Evolutionary conservation across 64 coral and sea anemone genomes (phyloP).

Genomic region (Astreopora myriophthalma): DNA sequence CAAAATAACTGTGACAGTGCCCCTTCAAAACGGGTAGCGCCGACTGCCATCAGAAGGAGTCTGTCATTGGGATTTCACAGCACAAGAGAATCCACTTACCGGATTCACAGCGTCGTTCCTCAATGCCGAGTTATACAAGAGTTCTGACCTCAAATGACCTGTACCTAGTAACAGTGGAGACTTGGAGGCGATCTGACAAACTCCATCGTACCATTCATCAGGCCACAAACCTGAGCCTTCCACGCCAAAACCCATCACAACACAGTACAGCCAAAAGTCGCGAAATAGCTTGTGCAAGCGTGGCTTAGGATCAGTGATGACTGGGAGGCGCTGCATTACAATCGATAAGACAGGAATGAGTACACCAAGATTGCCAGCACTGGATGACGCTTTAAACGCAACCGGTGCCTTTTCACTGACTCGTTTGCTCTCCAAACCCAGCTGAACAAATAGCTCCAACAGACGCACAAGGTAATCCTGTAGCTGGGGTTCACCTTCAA

Average conservation of each 20-base stretch:
- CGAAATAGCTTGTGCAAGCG: constrained; percentile 92
- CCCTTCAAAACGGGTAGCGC: too few relatives aligned
- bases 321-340: constrained; percentile 76
- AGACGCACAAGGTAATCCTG: constrained; percentile 94
- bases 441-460: constrained; percentile 95
- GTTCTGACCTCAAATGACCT: constrained; percentile 88
- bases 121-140: constrained; percentile 94
- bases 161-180: constrained; percentile 92
- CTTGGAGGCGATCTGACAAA: constrained; percentile 81
- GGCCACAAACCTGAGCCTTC: constrained; percentile 90
- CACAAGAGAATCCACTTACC: constrained; percentile 47
- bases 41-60: too few relatives aligned
- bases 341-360: constrained; percentile 94
- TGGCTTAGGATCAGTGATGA: constrained; percentile 87
- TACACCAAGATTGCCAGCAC: constrained; percentile 95
- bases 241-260: constrained; percentile 96
- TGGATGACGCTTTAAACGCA: constrained; percentile 91
- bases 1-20: too few relatives aligned
- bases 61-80: too few relatives aligned
- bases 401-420: constrained; percentile 81
- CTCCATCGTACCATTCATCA: constrained; percentile 90
- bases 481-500: constrained; percentile 72
- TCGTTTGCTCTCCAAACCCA: constrained; percentile 94
- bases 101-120: constrained; percentile 92
- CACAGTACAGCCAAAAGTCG: constrained; percentile 98